Evolutionary conservation across 1,140 invertebrate species (phyloP).

Genomic region (Dolichoris vasculosae): DNA sequence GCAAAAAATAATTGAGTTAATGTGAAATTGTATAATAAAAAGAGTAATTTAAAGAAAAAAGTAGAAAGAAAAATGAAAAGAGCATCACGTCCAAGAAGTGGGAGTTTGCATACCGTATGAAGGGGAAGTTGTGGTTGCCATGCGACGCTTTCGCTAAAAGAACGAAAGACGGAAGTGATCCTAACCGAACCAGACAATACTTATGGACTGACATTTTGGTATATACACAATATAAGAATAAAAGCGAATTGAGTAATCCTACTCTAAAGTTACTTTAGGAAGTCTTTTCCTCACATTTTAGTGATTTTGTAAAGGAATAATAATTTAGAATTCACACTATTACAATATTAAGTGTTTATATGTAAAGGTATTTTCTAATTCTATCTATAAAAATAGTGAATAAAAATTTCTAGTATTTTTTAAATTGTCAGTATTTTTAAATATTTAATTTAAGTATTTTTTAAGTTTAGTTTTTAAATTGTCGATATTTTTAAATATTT

Average conservation of each 20-base stretch:
- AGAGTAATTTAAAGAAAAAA: conserved; percentile 30
- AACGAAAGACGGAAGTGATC: conserved; percentile 51
- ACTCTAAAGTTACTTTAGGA: neutral
- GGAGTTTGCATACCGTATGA: conserved; percentile 39
- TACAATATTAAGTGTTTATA: too few relatives aligned
- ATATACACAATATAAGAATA: neutral
- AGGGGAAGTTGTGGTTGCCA: conserved; percentile 46
- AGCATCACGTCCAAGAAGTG: neutral
- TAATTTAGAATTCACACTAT: neutral
- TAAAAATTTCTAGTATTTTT: too few relatives aligned
- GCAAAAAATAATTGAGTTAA: conserved; percentile 46
- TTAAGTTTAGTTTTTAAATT: too few relatives aligned
- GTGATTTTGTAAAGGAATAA: neutral
- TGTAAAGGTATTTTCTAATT: too few relatives aligned
- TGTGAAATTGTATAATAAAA: conserved; percentile 30
- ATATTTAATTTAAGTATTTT: too few relatives aligned
- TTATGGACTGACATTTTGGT: conserved; percentile 1
- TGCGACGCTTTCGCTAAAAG: conserved; percentile 48
- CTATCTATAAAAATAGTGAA: too few relatives aligned
- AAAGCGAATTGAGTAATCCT: conserved; percentile 2
- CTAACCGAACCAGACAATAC: conserved; percentile 38
- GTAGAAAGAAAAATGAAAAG: neutral
- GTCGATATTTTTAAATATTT: too few relatives aligned
- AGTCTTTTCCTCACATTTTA: neutral
- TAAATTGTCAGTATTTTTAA: too few relatives aligned